Evolutionary conservation across 2,113 vertebrate species (phyloP).

Genomic region (Sylvia atricapilla): DNA sequence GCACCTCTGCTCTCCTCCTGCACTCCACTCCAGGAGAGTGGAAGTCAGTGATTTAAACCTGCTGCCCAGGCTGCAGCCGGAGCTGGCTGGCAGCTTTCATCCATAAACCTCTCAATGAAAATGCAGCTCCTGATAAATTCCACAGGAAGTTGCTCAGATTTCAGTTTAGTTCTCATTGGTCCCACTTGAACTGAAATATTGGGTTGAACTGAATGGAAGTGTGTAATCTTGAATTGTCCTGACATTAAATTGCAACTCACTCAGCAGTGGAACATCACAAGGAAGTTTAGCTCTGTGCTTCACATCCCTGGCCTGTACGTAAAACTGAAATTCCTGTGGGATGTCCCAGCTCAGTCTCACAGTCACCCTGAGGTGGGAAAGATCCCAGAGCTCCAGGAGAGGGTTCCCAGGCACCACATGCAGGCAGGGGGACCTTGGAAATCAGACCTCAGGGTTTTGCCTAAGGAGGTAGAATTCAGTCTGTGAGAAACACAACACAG

Average conservation of each 20-base stretch:
- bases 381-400: not conserved
- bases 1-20: not conserved
- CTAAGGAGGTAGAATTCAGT: not conserved
- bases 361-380: not conserved
- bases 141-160: not conserved
- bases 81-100: not conserved
- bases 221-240: not conserved
- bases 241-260: not conserved
- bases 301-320: not conserved
- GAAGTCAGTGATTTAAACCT: not conserved
- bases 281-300: not conserved
- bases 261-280: not conserved
- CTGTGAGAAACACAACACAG: not conserved
- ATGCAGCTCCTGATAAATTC: not conserved
- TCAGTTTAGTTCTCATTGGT: not conserved
- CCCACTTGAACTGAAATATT: not conserved
- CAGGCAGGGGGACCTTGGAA: not conserved
- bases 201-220: not conserved
- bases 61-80: not conserved
- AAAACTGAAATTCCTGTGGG: not conserved
- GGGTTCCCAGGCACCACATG: fast-evolving
- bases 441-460: not conserved
- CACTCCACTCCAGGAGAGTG: not conserved
- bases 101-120: not conserved
- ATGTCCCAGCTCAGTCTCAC: not conserved